Base-by-base conservation (phyloP, 1,140 invertebrate species). In the Spodoptera frugiperda region DNA sequence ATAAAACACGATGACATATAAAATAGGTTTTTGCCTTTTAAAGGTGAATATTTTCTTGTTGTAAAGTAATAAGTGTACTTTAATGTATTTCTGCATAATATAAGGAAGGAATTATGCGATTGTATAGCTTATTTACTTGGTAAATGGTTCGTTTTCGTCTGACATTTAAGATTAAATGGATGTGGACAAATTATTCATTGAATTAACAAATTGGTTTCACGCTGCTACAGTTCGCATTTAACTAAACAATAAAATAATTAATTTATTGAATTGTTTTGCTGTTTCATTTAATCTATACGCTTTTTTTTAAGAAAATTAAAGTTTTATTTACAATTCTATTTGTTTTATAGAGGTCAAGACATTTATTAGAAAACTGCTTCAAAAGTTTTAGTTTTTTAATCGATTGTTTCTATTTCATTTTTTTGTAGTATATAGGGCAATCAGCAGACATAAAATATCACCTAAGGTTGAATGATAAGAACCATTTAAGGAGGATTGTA, bases 21-120 rank as follows among this genome's bases (percentile, higher is more conserved):
- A 11, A 65, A 65, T 14, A 19, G 6, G 12, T 65, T 65, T 65
- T 65, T 65, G 8, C 61, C 39, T 48, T n/a, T 65, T 48, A 61
- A 44, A 39, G n/a, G 57, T 39, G 57, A 44, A 61, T 61, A 44
- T 39, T 39, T 14, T 61, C n/a, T 44, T 33, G 3, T 17, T 33
- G 6, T 61, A 44, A 44, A 61, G 30, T 61, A 61, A 10, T 39
- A 10, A 17, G 39, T 44, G 57, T 61, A 15, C 8, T 15, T 15
- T 61, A 61, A 17, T 44, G 30, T 15, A 17, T 39, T 44, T 61
- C 15, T 39, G 39, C 33, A 11, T 61, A 61, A 61, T 39, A n/a
- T 14, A n/a, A 33, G 14, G 14, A 33, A 33, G 14, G 14, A 25
- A 55, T 14, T 61, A 44, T 61, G n/a, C 57, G 44, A 11, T 15